Evolutionary conservation across 2,888 invertebrate genomes (phyloP).

Genomic region (Oasisia sp.): DNA sequence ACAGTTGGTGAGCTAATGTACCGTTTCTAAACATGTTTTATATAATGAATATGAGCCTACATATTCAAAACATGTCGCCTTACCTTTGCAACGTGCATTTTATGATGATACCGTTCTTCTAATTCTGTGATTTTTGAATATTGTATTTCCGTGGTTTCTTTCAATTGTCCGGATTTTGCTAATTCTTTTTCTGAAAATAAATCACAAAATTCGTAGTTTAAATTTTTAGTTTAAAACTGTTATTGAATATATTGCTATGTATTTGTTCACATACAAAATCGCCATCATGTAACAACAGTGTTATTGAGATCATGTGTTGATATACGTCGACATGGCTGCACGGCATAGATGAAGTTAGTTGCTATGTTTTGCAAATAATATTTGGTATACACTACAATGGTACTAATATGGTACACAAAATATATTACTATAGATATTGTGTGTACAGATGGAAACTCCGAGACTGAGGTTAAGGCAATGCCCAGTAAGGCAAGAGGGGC

Average conservation of each 20-base stretch:
- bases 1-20: no score
- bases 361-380: no score
- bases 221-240: no score
- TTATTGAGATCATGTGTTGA: no score
- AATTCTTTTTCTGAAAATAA: slow-evolving; percentile 38
- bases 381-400: background rate
- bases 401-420: background rate
- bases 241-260: no score
- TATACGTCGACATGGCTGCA: no score
- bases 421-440: background rate
- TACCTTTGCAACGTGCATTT: slow-evolving; percentile 33
- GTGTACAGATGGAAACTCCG: background rate
- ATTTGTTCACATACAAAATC: no score
- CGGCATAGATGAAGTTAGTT: no score
- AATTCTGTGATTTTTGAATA: slow-evolving; percentile 42
- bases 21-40: no score
- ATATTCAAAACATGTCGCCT: background rate
- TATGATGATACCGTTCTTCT: slow-evolving; percentile 39
- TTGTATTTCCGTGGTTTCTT: slow-evolving; percentile 34
- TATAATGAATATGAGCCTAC: background rate
- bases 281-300: no score
- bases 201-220: background rate
- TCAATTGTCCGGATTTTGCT: slow-evolving; percentile 37
- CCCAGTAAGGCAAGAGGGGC: background rate
- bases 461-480: background rate